Conservation (phyloP, 1,140 invertebrate genomes). For the Drosophila sp. region DNA sequence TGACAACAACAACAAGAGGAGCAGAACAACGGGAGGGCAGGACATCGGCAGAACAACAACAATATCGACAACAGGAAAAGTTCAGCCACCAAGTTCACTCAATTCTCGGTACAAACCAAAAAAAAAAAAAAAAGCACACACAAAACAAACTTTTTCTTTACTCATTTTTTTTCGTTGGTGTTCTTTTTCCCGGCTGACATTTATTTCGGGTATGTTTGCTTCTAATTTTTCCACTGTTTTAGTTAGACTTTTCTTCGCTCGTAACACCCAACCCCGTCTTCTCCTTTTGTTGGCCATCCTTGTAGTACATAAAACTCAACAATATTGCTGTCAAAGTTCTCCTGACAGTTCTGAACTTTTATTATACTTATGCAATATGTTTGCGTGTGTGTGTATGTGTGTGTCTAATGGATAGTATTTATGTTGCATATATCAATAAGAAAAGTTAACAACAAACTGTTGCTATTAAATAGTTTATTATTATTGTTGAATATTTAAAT, state of each 20-base stretch:
- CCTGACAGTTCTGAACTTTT: constrained; percentile 61
- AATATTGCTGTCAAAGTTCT: constrained; percentile 67
- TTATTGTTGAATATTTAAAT: not conserved
- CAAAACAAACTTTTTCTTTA: constrained; percentile 32
- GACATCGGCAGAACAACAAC: constrained; percentile 15
- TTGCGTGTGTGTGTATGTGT: not conserved
- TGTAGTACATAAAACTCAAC: constrained; percentile 69
- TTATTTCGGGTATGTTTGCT: constrained; percentile 46
- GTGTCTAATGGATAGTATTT: not conserved
- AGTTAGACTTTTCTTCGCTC: constrained; percentile 24
- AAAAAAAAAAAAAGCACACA: not conserved
- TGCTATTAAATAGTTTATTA: not conserved
- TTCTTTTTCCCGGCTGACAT: constrained; percentile 43
- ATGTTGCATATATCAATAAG: not conserved
- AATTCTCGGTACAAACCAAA: constrained; percentile 16
- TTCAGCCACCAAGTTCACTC: constrained; percentile 36
- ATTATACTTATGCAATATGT: constrained; percentile 9
- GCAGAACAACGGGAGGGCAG: constrained; percentile 2
- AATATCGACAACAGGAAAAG: constrained; percentile 34
- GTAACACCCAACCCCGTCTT: not conserved
- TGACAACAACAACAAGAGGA: constrained; percentile 52
- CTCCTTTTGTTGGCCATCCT: not conserved
- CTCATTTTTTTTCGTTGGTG: constrained; percentile 21
- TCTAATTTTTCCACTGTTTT: constrained; percentile 60
- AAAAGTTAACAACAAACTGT: constrained; percentile 5